These are phyloP conservation scores for Eleutherodactylus coqui DNA, from an alignment of 2,797 vertebrate species.

Conservation along the genomic window DNA sequence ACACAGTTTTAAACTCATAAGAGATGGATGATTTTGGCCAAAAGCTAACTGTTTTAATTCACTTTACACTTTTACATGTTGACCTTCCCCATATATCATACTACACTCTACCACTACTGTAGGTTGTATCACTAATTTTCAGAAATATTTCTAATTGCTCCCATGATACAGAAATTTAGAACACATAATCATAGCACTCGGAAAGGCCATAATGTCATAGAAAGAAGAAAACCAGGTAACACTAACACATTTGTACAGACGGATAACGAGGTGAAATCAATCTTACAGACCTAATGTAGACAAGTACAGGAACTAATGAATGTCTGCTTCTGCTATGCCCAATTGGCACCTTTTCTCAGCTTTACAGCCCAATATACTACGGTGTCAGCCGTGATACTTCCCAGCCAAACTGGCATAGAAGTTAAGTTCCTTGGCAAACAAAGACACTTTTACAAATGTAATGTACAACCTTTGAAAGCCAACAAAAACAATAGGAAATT, in stretches of 20 bases:
- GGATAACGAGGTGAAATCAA: slow-evolving; percentile 24
- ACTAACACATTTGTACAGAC: not conserved
- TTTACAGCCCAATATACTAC: slow-evolving; percentile 31
- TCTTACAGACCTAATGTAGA: slow-evolving; percentile 23
- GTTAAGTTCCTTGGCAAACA: slow-evolving; percentile 5
- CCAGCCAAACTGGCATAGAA: slow-evolving; percentile 35
- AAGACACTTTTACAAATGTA: slow-evolving; percentile 43
- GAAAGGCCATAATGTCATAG: slow-evolving; percentile 1
- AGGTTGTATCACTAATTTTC: not conserved
- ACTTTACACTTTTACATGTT: not conserved
- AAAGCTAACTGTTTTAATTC: not conserved
- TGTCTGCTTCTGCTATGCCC: slow-evolving; percentile 13
- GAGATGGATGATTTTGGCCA: not conserved
- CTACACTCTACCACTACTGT: not conserved
- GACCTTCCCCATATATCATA: not conserved
- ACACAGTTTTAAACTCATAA: not conserved
- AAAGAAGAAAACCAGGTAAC: slow-evolving; percentile 17
- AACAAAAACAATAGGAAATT: slow-evolving; percentile 38
- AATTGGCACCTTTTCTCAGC: not conserved
- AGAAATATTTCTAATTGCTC: not conserved
- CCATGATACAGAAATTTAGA: not conserved
- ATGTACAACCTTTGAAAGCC: slow-evolving; percentile 22
- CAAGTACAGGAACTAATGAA: slow-evolving; percentile 18
- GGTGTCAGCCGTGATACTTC: slow-evolving; percentile 16
- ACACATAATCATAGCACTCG: not conserved